Evolutionary conservation across 2,888 invertebrate genomes (phyloP), one percentile per base, ranked within the genome.

Genomic region (Busseola fusca): DNA sequence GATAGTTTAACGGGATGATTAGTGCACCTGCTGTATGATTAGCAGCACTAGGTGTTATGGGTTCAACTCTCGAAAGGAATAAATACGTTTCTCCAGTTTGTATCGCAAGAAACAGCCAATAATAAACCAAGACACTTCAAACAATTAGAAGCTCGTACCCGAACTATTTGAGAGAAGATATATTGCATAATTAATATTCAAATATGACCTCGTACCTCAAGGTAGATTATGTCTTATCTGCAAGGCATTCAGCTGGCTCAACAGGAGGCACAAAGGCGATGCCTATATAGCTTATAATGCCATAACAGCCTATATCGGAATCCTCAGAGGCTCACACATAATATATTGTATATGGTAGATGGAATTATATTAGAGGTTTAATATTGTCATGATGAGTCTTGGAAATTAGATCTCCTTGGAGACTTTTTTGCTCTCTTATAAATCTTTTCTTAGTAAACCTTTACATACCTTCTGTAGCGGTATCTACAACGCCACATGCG

Each of bases 141-240:
- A 42, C 16, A 57, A 59, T 67, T 59, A 37, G 2, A 48, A 48
- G 40, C 7, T 16, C 16, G 12, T 9, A 37, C 14, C 12, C 25
- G 12, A 21, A 73, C 52, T 21, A 73, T 76, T 59, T 40, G n/a
- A 3, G n/a, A 76, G 69, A 76, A 76, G 69, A 76, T 69, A 57
- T 62, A 74, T 62, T 76, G 76, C 70, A 50, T 57, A 57, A 76
- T 76, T 74, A 57, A 76, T 74, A 76, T 74, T 74, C 76, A 74
- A 76, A 62, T 69, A 62, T 37, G 34, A n/a, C 4, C 7, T 18
- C 45, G 34, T 16, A 45, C 42, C 62, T 76, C 40, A 76, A 37
- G 62, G 27, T 57, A 74, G 70, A 76, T 69, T 74, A 74, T 1
- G 56, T 56, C 77, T 76, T 74, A 74, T 76, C 74, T 45, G 10